Conservation (phyloP, 92 coral and sea anemone species). For the Isaurus tuberculatus region DNA sequence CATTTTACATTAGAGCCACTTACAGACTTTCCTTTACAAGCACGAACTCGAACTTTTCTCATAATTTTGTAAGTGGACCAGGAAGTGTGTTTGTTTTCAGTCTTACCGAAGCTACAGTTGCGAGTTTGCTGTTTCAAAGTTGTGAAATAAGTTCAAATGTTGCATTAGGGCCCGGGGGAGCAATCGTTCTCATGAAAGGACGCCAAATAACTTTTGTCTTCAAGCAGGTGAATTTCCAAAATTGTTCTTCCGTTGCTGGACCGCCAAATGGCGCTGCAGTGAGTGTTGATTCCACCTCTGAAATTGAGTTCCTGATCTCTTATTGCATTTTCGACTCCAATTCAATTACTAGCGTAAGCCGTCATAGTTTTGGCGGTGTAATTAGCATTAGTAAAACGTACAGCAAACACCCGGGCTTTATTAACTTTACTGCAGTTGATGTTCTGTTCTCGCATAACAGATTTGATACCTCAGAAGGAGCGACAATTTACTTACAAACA, state of each 20-base stretch:
- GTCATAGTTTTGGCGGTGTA: conserved; percentile 14
- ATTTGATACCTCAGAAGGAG: conserved; percentile 6
- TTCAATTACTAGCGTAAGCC: background rate
- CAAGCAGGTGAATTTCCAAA: conserved; percentile 16
- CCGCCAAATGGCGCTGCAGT: background rate
- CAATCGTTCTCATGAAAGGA: background rate
- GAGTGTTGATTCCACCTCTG: background rate
- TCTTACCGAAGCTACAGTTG: background rate
- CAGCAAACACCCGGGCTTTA: background rate
- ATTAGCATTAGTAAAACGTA: background rate
- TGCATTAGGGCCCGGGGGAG: conserved; percentile 42
- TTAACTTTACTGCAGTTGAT: conserved; percentile 20
- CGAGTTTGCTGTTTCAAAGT: conserved; percentile 2
- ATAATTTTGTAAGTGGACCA: background rate
- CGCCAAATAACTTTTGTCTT: background rate
- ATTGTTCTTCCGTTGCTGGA: conserved; percentile 19
- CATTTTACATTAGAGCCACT: background rate
- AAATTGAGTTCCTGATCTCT: conserved; percentile 18
- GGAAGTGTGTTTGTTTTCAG: conserved; percentile 38
- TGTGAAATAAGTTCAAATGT: conserved; percentile 28
- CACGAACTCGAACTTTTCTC: conserved; percentile 39
- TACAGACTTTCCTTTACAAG: background rate
- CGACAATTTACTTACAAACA: conserved; percentile 16
- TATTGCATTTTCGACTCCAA: background rate
- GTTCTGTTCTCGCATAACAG: conserved; percentile 31